A percentile compares a stretch with the other conserved stretches of the same genome.
These are phyloP conservation scores for Leucoptera coffeella DNA, from an alignment of 2,888 invertebrate genomes.

Conservation along the genomic window DNA sequence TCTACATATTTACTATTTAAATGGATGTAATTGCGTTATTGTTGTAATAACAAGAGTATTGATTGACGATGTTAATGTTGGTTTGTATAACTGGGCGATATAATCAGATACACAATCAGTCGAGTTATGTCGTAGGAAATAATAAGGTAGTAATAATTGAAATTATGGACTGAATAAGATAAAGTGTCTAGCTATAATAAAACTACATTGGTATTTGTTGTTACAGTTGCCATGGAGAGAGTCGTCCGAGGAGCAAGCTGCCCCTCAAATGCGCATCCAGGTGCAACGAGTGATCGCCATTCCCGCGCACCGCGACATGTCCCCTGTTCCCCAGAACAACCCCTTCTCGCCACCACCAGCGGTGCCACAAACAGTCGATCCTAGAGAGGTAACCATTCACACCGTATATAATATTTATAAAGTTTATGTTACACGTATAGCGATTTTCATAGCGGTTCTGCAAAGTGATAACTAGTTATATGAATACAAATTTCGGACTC, in stretches of 20 bases:
- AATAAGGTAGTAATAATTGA: too few species aligned
- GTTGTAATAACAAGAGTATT: constrained; percentile 1
- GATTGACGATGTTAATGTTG: neutral
- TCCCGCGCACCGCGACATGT: constrained; percentile 34
- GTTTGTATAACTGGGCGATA: neutral
- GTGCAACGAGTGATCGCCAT: constrained; percentile 45
- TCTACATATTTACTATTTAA: constrained; percentile 2
- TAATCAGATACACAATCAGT: too few species aligned
- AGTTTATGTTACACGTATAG: too few species aligned
- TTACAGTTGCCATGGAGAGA: constrained; percentile 46
- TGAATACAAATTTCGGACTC: too few species aligned
- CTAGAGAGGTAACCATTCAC: too few species aligned
- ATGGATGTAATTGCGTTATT: constrained; percentile 3
- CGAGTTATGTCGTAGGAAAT: too few species aligned
- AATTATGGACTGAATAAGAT: too few species aligned
- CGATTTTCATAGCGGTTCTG: too few species aligned
- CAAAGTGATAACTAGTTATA: too few species aligned
- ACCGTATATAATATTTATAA: too few species aligned
- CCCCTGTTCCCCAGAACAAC: constrained; percentile 21
- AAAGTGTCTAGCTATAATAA: too few species aligned
- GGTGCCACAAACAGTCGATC: constrained; percentile 11
- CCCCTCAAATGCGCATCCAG: constrained; percentile 45
- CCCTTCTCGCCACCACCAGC: constrained; percentile 27
- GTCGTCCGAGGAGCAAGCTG: constrained; percentile 27
- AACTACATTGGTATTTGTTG: constrained; percentile 6